Conservation (phyloP, 2,113 vertebrate species). For the Bungarus multicinctus region DNA sequence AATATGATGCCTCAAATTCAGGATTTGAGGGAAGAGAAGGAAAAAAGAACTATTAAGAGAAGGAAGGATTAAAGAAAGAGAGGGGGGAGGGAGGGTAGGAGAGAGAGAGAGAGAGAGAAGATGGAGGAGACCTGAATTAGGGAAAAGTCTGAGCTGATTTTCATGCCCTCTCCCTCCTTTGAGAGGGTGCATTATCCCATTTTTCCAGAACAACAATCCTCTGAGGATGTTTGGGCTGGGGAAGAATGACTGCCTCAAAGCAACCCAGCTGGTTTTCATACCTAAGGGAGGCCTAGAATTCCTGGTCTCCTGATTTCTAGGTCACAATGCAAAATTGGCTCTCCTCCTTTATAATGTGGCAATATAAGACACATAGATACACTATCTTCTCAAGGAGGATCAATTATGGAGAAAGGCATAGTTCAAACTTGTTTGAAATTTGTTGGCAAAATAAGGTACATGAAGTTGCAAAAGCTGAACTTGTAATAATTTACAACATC, state of each 20-base stretch:
- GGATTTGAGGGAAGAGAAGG: too few relatives aligned
- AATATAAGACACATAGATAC: neutral
- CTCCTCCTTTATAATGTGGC: neutral
- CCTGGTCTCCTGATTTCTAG: neutral
- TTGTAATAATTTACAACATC: neutral
- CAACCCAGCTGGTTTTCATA: neutral
- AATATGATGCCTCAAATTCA: too few relatives aligned
- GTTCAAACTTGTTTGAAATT: neutral
- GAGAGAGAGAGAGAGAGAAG: too few relatives aligned
- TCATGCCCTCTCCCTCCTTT: too few relatives aligned
- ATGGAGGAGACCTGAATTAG: too few relatives aligned
- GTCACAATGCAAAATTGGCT: neutral
- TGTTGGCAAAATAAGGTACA: neutral
- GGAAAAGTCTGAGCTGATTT: too few relatives aligned
- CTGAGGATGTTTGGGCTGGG: neutral
- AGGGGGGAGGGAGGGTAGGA: fast-evolving
- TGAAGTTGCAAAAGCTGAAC: neutral
- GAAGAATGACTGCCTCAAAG: neutral
- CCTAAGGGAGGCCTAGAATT: neutral
- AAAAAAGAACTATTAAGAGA: too few relatives aligned
- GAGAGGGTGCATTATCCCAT: neutral
- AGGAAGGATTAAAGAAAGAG: too few relatives aligned
- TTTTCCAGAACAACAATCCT: neutral
- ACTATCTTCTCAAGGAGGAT: neutral
- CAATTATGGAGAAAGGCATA: neutral